Evolutionary conservation across 1,140 invertebrate species (phyloP).

Genomic region (Drosophila navojoa): DNA sequence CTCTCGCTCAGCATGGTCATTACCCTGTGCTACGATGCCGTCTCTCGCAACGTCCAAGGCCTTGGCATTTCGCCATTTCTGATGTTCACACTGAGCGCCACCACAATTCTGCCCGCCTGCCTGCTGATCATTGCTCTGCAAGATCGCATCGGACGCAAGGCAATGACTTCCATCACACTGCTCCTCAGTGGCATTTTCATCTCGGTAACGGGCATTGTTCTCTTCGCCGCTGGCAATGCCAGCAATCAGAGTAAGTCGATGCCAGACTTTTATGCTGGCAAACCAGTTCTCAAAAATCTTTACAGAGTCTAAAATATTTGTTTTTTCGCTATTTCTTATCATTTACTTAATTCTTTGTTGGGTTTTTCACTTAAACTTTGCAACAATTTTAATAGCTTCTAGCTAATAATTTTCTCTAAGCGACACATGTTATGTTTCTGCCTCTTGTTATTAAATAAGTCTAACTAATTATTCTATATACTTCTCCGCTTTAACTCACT

Average conservation of each 20-base stretch:
- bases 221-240: conserved; percentile 64
- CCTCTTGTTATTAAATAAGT: no score
- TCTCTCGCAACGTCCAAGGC: conserved; percentile 86
- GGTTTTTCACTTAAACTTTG: no score
- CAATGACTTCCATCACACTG: conserved; percentile 85
- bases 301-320: not conserved
- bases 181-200: conserved; percentile 85
- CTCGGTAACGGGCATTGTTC: conserved; percentile 67
- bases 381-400: no score
- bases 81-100: conserved; percentile 86
- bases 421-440: no score
- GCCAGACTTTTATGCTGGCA: no score
- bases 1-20: conserved; percentile 85
- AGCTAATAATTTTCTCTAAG: no score
- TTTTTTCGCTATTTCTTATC: not conserved
- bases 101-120: conserved; percentile 86
- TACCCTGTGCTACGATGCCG: conserved; percentile 87
- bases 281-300: no score
- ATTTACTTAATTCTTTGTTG: not conserved
- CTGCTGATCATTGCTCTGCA: conserved; percentile 85
- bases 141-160: conserved; percentile 86
- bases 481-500: no score
- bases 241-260: conserved; percentile 50
- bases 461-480: no score
- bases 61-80: conserved; percentile 86